phyloP scores from a whole-genome alignment of 2,797 vertebrate species.

The Periparus ater region DNA sequence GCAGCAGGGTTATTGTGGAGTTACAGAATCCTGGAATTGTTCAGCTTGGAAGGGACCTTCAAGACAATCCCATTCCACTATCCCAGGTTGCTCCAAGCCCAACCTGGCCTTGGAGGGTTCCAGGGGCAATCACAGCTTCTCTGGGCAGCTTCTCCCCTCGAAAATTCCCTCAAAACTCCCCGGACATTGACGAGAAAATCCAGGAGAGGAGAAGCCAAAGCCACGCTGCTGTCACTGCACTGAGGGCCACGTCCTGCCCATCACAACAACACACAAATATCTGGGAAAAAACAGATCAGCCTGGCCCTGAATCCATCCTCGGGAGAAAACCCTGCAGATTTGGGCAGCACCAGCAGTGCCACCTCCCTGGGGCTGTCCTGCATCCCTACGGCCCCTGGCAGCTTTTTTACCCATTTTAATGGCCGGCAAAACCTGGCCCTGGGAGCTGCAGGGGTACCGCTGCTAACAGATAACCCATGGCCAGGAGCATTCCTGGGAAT shows the following conservation, averaged over 20 bases:
- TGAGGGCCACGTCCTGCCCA: background rate
- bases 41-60: background rate
- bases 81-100: background rate
- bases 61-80: rapidly evolving
- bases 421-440: background rate
- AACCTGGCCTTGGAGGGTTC: background rate
- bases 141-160: background rate
- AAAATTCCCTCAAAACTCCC: background rate
- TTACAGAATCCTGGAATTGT: no score
- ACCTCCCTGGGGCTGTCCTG: background rate
- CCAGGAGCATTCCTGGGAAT: background rate
- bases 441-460: rapidly evolving
- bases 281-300: background rate
- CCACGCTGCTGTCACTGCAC: background rate
- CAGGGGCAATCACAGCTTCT: background rate
- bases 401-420: background rate
- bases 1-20: rapidly evolving
- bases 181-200: rapidly evolving
- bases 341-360: background rate
- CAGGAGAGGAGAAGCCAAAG: background rate
- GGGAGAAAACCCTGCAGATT: background rate
- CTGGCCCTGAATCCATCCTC: rapidly evolving
- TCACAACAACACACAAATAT: rapidly evolving
- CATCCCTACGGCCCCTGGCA: rapidly evolving
- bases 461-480: background rate